These are phyloP conservation scores for Nasonia giraulti DNA, from an alignment of 1,140 invertebrate genomes.

Conservation along the genomic window DNA sequence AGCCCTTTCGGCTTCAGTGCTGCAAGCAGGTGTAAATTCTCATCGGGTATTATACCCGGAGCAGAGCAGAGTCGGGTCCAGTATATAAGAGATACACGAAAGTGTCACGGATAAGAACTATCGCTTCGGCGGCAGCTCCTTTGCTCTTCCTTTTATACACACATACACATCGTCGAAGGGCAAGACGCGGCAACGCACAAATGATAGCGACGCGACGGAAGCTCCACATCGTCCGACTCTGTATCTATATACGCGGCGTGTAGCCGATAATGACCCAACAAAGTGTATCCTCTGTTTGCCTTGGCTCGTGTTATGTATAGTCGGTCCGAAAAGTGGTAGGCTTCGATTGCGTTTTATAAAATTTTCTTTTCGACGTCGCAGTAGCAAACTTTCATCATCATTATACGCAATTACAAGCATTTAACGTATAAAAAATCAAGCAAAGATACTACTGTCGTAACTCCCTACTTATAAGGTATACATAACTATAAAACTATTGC, in stretches of 20 bases:
- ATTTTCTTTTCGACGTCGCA: not conserved
- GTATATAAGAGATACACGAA: conserved; percentile 20
- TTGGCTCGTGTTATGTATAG: conserved; percentile 37
- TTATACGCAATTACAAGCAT: too few relatives aligned
- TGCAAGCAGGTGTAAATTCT: conserved; percentile 16
- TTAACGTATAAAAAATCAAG: too few relatives aligned
- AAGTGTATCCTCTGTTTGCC: conserved; percentile 59
- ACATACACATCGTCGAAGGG: conserved; percentile 11
- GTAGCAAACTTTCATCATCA: too few relatives aligned
- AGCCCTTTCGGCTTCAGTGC: not conserved
- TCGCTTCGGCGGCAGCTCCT: not conserved
- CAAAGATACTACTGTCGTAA: too few relatives aligned
- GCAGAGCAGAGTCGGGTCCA: not conserved
- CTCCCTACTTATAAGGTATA: conserved; percentile 42
- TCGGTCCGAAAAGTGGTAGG: conserved; percentile 14
- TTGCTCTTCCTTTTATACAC: not conserved
- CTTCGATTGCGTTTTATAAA: not conserved
- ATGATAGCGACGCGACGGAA: conserved; percentile 56
- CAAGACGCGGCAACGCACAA: conserved; percentile 1
- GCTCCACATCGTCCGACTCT: conserved; percentile 54
- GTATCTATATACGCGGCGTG: conserved; percentile 65
- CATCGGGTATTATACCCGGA: not conserved
- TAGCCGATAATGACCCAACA: conserved; percentile 70
- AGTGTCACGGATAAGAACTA: conserved; percentile 44
- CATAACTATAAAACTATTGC: too few relatives aligned